Evolutionary conservation across 2,113 vertebrate species (phyloP).

Genomic region (Callithrix jacchus): DNA sequence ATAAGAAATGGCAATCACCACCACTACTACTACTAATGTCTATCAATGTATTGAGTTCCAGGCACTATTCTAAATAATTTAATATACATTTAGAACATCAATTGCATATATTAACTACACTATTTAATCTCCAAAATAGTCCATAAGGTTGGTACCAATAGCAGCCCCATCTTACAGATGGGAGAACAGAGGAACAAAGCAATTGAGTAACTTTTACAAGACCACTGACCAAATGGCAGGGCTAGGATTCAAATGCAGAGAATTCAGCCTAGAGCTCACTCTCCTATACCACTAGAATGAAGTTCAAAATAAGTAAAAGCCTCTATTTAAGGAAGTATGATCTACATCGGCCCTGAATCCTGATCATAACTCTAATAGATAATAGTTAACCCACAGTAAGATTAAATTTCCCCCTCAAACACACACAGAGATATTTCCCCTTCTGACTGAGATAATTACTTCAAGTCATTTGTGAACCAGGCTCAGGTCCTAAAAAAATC

Average conservation of each 20-base stretch:
- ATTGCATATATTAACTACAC: background rate
- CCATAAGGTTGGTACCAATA: background rate
- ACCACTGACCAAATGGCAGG: background rate
- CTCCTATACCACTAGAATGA: background rate
- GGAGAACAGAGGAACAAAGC: constrained; percentile 11
- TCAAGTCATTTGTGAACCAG: background rate
- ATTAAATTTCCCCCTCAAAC: too few species aligned
- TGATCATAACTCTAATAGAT: background rate
- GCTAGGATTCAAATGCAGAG: background rate
- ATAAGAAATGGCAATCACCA: background rate
- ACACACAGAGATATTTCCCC: background rate
- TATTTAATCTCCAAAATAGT: background rate
- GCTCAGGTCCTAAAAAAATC: background rate
- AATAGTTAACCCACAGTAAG: background rate
- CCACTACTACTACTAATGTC: background rate
- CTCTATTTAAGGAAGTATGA: background rate
- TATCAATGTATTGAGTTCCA: background rate
- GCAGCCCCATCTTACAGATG: background rate
- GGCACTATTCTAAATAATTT: background rate
- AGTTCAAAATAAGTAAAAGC: background rate
- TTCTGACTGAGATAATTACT: background rate
- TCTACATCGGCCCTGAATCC: background rate
- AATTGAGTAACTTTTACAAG: background rate
- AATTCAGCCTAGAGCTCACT: background rate
- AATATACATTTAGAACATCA: background rate